Percentiles rank a stretch among this genome's conserved stretches.
Conservation (phyloP, 2,797 vertebrate species). For the Lepus oiostolus region DNA sequence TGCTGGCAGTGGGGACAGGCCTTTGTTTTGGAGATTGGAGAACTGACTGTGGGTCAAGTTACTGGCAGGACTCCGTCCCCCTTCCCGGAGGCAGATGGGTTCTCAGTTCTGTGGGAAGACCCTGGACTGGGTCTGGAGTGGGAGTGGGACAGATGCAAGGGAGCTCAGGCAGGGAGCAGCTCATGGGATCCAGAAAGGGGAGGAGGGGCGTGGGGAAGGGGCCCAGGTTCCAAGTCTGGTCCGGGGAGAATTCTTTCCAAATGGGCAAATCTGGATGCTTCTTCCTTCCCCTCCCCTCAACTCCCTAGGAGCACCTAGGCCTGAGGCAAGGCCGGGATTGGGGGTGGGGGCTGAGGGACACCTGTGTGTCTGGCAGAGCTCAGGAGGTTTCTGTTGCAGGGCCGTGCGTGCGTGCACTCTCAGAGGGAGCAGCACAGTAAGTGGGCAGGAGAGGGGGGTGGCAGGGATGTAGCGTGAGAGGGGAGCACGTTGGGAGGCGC, state of each 20-base stretch:
- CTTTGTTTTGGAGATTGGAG: background rate
- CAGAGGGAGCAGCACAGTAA: background rate
- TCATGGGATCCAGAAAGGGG: background rate
- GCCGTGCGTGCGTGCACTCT: background rate
- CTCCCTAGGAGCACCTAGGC: background rate
- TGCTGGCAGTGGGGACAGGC: background rate
- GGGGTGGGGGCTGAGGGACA: background rate
- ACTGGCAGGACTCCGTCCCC: background rate
- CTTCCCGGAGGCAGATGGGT: background rate
- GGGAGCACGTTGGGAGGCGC: background rate
- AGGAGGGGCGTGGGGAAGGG: background rate
- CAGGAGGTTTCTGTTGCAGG: background rate
- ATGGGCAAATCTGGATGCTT: background rate
- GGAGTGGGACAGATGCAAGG: background rate
- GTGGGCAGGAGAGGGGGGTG: background rate
- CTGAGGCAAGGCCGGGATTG: background rate
- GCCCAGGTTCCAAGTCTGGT: rapidly evolving
- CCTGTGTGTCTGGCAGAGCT: background rate
- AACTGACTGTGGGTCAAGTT: background rate
- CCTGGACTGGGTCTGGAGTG: background rate
- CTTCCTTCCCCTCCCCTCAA: background rate
- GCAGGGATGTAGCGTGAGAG: background rate
- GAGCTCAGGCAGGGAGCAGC: background rate
- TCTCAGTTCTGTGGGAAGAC: background rate
- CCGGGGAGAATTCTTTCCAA: background rate